Evolutionary conservation across 2,888 invertebrate genomes (phyloP).

Genomic region (Synanthedon andrenaeformis): DNA sequence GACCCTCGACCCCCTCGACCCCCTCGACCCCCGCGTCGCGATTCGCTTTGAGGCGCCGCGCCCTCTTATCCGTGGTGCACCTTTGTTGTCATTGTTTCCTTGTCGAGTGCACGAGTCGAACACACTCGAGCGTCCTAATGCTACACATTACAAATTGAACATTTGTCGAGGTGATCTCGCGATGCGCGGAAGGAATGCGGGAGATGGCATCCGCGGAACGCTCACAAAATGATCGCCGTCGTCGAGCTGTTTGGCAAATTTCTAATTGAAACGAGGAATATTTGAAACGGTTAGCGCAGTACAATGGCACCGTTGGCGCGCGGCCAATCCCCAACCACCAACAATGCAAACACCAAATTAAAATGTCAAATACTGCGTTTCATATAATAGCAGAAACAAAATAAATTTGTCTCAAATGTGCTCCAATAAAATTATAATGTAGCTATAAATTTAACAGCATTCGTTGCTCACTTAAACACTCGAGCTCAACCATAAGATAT

Average conservation of each 20-base stretch:
- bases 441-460: too few species aligned
- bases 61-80: constrained; percentile 7
- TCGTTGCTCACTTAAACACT: too few species aligned
- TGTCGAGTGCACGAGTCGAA: constrained; percentile 5
- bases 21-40: constrained; percentile 5
- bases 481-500: too few species aligned
- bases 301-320: constrained; percentile 27
- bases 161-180: constrained; percentile 25
- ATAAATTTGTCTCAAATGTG: too few species aligned
- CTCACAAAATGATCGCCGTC: constrained; percentile 38
- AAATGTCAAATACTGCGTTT: background rate
- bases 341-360: background rate
- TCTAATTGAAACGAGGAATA: constrained; percentile 40
- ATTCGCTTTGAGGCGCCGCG: constrained; percentile 13
- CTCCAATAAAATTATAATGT: too few species aligned
- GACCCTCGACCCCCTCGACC: too few species aligned
- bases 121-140: constrained; percentile 20
- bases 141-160: constrained; percentile 28
- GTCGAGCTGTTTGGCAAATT: constrained; percentile 37
- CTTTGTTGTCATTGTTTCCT: constrained; percentile 11
- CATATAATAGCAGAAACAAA: too few species aligned
- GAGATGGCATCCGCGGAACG: constrained; percentile 28
- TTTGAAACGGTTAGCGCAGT: constrained; percentile 19
- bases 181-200: constrained; percentile 20
- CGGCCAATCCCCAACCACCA: constrained; percentile 14